Evolutionary conservation across 2,888 invertebrate genomes (phyloP), one percentile per base, ranked within the genome.

Genomic region (Agrochola lota): DNA sequence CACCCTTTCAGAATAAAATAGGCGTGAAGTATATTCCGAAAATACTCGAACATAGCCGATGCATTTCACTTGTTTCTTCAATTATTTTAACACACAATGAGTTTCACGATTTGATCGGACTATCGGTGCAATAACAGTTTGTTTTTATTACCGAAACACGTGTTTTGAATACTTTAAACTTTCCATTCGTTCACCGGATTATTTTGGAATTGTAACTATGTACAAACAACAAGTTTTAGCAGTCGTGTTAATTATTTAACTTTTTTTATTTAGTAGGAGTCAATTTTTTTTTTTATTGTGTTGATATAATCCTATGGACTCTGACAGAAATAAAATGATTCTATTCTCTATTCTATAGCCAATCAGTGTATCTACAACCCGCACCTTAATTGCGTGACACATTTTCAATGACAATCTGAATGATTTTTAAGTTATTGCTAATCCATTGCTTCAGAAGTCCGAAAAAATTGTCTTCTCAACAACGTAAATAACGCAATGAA

Each of bases 101-200:
- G 40, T 73, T 71, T 35, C 70, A 62, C 43, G 57, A 26, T 77
- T 80, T 60, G 71, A 79, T 78, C 64, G 63, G 26, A 35, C 43
- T 71, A 59, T 71, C 52, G 62, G 20, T 17, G 46, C 40, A n/a
- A 63, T 78, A 26, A 63, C 63, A 20, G 63, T 64, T 71, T 64
- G 55, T 83, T 82, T 79, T 64, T 49, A 83, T 71, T 55, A 52
- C 46, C 1, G 20, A 52, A 73, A 52, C 80, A 76, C 72, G 74
- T 82, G 79, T 66, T 68, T 63, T 30, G 52, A 78, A 74, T 59
- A 59, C 49, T 78, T 78, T 71, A 26, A 64, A 71, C 67, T 83
- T 83, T 78, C 71, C 60, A 74, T 71, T 83, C 67, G 30, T 63
- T 71, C 40, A 30, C 12, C n/a, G 4, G 15, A 15, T 71, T 55